These are phyloP conservation scores for Amphiprion ocellaris DNA, from an alignment of 2,113 vertebrate species.

Conservation along the genomic window DNA sequence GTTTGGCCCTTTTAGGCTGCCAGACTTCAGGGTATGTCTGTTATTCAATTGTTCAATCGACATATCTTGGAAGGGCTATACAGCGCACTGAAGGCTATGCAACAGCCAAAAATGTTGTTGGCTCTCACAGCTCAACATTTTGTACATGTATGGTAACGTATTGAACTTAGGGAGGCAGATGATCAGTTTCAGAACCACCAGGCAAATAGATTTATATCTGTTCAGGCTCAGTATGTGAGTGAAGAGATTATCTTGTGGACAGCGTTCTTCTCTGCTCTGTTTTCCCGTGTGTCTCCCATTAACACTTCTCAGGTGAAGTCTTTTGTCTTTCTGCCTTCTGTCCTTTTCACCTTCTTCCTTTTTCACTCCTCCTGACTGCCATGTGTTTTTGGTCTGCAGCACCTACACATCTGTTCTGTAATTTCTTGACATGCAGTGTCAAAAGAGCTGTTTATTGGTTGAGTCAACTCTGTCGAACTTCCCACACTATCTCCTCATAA, in stretches of 20 bases:
- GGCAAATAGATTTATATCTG: slow-evolving; percentile 5
- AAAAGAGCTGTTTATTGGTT: slow-evolving; percentile 63
- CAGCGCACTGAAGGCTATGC: neutral
- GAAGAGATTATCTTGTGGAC: neutral
- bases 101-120: slow-evolving; percentile 45
- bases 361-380: slow-evolving; percentile 6
- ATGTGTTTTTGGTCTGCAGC: slow-evolving; percentile 51
- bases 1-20: slow-evolving; percentile 36
- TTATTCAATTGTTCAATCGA: slow-evolving; percentile 41
- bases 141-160: slow-evolving; percentile 42
- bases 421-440: slow-evolving; percentile 54
- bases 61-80: slow-evolving; percentile 13
- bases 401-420: slow-evolving; percentile 67
- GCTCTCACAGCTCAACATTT: slow-evolving; percentile 27
- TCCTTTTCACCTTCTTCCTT: slow-evolving; percentile 32
- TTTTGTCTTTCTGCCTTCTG: slow-evolving; percentile 2
- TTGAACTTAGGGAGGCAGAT: slow-evolving; percentile 22
- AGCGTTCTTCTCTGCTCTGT: neutral
- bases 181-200: slow-evolving; percentile 14
- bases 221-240: neutral
- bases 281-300: neutral
- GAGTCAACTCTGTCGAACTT: slow-evolving; percentile 56
- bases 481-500: slow-evolving; percentile 67
- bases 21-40: slow-evolving; percentile 40
- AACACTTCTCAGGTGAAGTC: neutral